Evolutionary conservation across 1,140 invertebrate genomes (phyloP), one percentile per base, ranked within the genome.

Genomic region (Aphidius ervi): DNA sequence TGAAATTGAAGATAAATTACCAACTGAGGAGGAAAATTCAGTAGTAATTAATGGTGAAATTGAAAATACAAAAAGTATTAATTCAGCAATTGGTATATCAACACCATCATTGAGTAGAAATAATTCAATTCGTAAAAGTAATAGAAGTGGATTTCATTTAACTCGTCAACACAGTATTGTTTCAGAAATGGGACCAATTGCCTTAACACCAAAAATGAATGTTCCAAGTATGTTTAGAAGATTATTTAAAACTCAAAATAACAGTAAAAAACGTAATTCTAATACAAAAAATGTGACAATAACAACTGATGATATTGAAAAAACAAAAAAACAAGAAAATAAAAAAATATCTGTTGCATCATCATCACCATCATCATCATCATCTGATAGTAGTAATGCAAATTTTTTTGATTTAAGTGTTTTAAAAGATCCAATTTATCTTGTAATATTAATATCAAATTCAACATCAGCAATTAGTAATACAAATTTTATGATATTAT

Each of bases 381-480:
- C 54, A 42, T 81, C 23, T 31, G 23, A 31, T 31, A 31, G 4
- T 31, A 31, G 4, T 31, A 31, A 31, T 31, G 23, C 73, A 20
- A 87, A 87, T 67, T 87, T 89, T 59, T 88, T 91, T 64, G 88
- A 91, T 64, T 68, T 89, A 0, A 82, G 86, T 20, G 74, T 92
- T 1, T 69, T 93, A 2, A 86, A 80, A 71, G 88, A 92, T 74
- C 88, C 89, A 0, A 82, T 91, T 47, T 93, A 91, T 69, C 74
- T 92, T 39, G 84, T 92, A 4, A 90, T 93, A 48, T 70, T 92
- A 6, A 86, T 92, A 63, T 92, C 90, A 0, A 91, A 91, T 68
- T 89, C 86, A 41, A 90, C 89, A 0, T 90, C 88, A 62, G 90
- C 89, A 2, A 90, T 93, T 56, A 89, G 89, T 55, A 91, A 92